Base-by-base conservation (phyloP, 1,140 invertebrate genomes). In the Odontomachus brunneus region DNA sequence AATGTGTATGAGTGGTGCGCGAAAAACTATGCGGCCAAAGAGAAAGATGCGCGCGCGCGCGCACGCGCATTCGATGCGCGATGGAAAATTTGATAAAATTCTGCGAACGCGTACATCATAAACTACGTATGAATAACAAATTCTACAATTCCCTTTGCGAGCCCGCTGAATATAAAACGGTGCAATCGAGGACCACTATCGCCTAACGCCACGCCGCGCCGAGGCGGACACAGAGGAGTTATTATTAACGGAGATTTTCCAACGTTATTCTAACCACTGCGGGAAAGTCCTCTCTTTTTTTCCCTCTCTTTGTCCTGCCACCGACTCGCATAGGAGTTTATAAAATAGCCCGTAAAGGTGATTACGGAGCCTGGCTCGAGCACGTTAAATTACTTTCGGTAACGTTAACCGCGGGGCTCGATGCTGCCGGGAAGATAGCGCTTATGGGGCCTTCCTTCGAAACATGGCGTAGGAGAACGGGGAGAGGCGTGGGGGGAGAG, bases 321-420 rank as follows among this genome's bases (percentile, higher is more conserved):
- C 15, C 60, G 24, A 33, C 29, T 33, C 29, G 5, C 29, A n/a
- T 5, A 33, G 11, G 19, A 67, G 83, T 73, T 83, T 73, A 29
- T 55, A 55, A 53, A 74, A 74, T 38, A 66, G 51, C 24, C 51
- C 57, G 78, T 73, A 65, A 85, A 85, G 74, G 87, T 85, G 74
- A 85, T 88, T 88, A 88, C 81, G 74, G 84, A 83, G 84, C 83
- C 84, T 76, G 63, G 71, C 66, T 67, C 84, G 44, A 53, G 62
- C 67, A 83, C 80, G 87, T 88, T 88, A 88, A 88, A 88, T 88
- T 88, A 88, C 87, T 88, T 88, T 86, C 60, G 86, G 86, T 88
- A 88, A 85, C 80, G 84, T 88, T 88, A 85, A 85, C 84, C 82
- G 59, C 67, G 53, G 57, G 53, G 78, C 86, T 88, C 73, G 80